These are phyloP conservation scores for Rhynchopsitta pachyrhyncha DNA, from an alignment of 2,113 vertebrate species.

Conservation along the genomic window DNA sequence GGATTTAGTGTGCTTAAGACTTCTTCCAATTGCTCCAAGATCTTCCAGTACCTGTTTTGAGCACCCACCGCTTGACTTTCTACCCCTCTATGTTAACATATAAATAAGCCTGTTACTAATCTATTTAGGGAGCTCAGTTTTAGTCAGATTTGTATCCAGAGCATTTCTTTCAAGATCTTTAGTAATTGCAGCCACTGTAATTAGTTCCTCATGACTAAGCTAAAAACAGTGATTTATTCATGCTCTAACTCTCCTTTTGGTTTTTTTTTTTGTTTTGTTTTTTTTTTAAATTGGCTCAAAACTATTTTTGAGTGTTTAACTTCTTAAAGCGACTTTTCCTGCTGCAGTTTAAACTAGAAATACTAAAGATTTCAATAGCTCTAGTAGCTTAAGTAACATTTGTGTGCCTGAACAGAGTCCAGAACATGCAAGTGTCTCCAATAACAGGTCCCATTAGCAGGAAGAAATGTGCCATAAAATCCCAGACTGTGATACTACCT, in stretches of 20 bases:
- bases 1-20: not conserved
- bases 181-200: constrained; percentile 15
- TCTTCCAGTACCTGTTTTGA: not conserved
- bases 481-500: constrained; percentile 78
- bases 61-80: not conserved
- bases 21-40: not conserved
- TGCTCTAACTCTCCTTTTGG: not conserved
- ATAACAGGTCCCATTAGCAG: not conserved
- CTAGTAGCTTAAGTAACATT: not conserved
- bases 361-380: not conserved
- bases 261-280: not conserved
- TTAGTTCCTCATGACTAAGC: constrained; percentile 20
- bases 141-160: constrained; percentile 11
- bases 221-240: constrained; percentile 29
- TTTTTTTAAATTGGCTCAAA: not conserved
- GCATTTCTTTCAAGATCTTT: not conserved
- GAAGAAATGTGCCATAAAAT: not conserved
- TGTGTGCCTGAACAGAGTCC: not conserved
- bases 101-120: not conserved
- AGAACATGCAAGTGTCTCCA: not conserved
- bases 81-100: not conserved
- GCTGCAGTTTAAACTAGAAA: not conserved
- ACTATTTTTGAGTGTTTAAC: not conserved
- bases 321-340: constrained; percentile 1
- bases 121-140: not conserved